Evolutionary conservation across 2,797 vertebrate species (phyloP).

Genomic region (Hipposideros larvatus): DNA sequence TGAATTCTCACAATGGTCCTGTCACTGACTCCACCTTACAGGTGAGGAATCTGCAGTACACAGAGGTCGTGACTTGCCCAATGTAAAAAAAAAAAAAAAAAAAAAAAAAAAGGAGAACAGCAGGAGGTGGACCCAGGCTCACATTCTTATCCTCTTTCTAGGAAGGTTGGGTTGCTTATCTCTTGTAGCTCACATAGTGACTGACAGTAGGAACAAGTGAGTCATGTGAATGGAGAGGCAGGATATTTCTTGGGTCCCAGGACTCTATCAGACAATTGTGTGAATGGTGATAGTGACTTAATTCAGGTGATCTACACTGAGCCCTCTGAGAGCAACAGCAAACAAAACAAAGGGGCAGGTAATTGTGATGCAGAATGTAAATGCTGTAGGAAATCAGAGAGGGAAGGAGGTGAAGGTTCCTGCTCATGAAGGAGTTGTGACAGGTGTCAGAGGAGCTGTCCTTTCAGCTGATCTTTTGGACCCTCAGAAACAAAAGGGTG

Average conservation of each 20-base stretch:
- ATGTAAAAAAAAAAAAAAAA: not conserved
- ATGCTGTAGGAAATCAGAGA: not conserved
- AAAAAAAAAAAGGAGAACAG: not conserved
- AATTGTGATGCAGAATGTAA: not conserved
- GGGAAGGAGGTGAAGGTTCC: not conserved
- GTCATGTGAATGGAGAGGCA: not conserved
- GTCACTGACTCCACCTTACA: not conserved
- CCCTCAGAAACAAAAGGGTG: not conserved
- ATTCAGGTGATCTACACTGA: not conserved
- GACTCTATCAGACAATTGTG: not conserved
- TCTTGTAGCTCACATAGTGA: not conserved
- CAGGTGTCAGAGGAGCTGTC: not conserved
- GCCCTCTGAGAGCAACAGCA: not conserved
- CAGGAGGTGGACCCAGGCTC: not conserved
- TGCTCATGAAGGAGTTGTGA: not conserved
- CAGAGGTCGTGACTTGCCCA: not conserved
- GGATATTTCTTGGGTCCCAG: not conserved
- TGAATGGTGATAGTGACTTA: not conserved
- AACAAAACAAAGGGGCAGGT: not conserved
- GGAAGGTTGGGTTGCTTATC: not conserved
- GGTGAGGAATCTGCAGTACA: not conserved
- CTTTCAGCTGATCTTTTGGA: not conserved
- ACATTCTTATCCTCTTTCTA: not conserved
- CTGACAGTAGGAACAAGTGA: not conserved
- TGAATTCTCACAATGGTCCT: not conserved